A percentile compares a stretch with the other conserved stretches of the same genome.
phyloP scores from a whole-genome alignment of 2,113 vertebrate species.

The Eonycteris spelaea region DNA sequence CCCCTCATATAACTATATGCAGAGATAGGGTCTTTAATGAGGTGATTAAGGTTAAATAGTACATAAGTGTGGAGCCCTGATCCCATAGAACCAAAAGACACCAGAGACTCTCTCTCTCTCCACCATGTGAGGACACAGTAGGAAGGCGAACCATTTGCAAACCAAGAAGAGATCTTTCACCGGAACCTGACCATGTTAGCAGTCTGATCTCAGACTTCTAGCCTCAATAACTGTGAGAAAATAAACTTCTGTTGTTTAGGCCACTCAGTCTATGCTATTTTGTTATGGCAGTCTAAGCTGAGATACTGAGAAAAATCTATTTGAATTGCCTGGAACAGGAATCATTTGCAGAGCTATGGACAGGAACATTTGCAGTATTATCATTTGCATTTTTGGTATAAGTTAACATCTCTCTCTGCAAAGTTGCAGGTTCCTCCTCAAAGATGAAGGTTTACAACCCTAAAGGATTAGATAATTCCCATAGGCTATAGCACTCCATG shows the following conservation, averaged over 20 bases:
- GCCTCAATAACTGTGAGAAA: background rate
- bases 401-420: background rate
- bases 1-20: background rate
- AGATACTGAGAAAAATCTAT: background rate
- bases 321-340: background rate
- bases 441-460: background rate
- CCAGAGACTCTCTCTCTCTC: background rate
- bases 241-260: background rate
- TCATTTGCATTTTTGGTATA: background rate
- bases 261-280: background rate
- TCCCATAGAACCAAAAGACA: background rate
- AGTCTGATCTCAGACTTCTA: background rate
- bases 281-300: background rate
- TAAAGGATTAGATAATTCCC: background rate
- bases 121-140: background rate
- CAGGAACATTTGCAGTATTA: background rate
- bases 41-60: background rate
- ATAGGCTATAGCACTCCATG: background rate
- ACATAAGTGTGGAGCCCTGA: background rate
- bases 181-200: background rate
- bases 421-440: background rate
- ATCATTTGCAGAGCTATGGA: background rate
- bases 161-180: background rate
- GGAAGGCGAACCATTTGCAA: background rate
- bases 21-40: background rate